Base-by-base conservation (phyloP, 2,113 vertebrate genomes). In the Eublepharis macularius region DNA sequence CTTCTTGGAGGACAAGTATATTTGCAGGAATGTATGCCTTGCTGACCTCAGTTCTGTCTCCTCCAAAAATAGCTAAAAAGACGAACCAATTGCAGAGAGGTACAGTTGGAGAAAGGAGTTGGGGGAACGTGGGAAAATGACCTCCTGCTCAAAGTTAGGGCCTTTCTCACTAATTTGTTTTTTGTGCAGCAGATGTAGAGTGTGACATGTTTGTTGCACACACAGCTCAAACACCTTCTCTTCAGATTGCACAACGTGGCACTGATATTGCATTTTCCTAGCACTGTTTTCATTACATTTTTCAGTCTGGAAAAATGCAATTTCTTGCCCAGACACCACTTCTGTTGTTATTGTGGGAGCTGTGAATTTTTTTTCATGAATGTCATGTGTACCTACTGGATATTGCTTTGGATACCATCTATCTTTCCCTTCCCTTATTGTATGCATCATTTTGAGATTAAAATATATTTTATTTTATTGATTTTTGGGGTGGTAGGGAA, bases 31-130 rank as follows among this genome's bases (percentile, higher is more conserved):
- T 80, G 77, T 65, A 63, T 65, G 68, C 72, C 51, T 74, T 47
- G 43, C 84, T 86, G 84, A 86, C 84, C 84, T 86, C 77, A 74
- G 54, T 65, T 54, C 84, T 86, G 68, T n/a, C 77, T 80, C 68
- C n/a, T 86, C 84, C 77, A 80, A 80, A 80, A 86, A 86, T 80
- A 86, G 69, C 41, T 12, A 60, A 32, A n/a, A n/a, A 57, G 51
- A 80, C 39, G 69, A 86, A 54, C 76, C 41, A 86, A 73, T 6
- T 39, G 69, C 19, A 19, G 26, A 16, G 26, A 68, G 66, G 57
- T 43, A 43, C 51, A 82, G 45, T 60, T n/a, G n/a, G n/a, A 63
- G 75, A 72, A 65, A 75, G 72, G 17, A 32, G 14, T 57, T 32
- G 19, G 54, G 41, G 10, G 63, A n/a, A n/a, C 5, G 8, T 74